Percentiles rank a stretch among this genome's conserved stretches.
These are phyloP conservation scores for Hyles lineata DNA, from an alignment of 2,888 invertebrate genomes.

Conservation along the genomic window DNA sequence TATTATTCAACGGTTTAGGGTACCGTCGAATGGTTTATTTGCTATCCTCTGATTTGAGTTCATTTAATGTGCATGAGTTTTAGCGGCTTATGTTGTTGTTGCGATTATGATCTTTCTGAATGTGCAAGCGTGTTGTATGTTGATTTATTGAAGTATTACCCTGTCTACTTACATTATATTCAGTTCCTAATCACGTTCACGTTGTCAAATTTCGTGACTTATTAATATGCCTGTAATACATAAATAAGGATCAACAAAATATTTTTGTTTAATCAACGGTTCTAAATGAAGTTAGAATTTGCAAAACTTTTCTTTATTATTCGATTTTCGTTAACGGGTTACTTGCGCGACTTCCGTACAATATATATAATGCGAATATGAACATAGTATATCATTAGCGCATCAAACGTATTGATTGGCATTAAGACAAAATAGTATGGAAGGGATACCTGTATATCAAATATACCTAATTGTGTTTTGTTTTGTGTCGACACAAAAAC, in stretches of 20 bases:
- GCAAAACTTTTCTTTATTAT: neutral
- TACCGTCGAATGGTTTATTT: slow-evolving; percentile 33
- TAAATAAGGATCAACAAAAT: too few species aligned
- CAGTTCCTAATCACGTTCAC: too few species aligned
- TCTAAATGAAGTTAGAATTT: neutral
- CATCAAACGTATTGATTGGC: too few species aligned
- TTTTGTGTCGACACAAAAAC: neutral
- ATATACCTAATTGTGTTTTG: neutral
- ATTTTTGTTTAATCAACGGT: too few species aligned
- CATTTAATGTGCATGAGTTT: neutral
- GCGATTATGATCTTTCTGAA: neutral
- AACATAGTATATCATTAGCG: too few species aligned
- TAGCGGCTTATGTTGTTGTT: slow-evolving; percentile 6
- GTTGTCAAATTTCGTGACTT: too few species aligned
- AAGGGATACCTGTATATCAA: neutral
- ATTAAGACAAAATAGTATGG: too few species aligned
- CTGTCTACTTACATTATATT: neutral
- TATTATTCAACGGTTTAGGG: slow-evolving; percentile 48
- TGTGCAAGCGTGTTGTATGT: neutral
- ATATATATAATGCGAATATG: neutral
- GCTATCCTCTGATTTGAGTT: neutral
- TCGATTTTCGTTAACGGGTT: neutral
- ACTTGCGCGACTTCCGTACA: neutral
- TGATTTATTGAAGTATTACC: neutral
- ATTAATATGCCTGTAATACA: too few species aligned